Conservation (phyloP, 2,113 vertebrate genomes). For the Verasper variegatus region DNA sequence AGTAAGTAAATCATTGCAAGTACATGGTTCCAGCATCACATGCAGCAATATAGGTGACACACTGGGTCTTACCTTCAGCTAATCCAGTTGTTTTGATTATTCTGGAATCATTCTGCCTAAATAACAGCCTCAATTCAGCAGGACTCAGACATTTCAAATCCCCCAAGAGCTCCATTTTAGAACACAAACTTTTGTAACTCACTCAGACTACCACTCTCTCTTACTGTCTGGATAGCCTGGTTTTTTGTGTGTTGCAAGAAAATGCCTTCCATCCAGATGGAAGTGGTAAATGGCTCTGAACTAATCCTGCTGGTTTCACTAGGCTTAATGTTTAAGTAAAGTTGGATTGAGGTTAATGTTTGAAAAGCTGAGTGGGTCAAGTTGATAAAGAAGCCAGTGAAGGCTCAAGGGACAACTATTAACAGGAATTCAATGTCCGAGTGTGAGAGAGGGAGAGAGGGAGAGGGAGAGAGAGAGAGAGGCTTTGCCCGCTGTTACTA, state of each 20-base stretch:
- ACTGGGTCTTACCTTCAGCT: slow-evolving; percentile 51
- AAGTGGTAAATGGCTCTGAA: neutral
- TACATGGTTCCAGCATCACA: neutral
- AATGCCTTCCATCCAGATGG: no score
- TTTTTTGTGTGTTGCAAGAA: neutral
- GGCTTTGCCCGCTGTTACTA: no score
- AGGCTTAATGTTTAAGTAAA: no score
- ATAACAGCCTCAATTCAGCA: slow-evolving; percentile 56
- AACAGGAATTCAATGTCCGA: neutral
- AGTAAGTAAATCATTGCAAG: neutral
- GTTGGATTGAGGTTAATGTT: no score
- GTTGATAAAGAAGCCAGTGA: no score
- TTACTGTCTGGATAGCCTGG: neutral
- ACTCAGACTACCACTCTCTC: neutral
- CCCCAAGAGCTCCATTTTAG: slow-evolving; percentile 27
- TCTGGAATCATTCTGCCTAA: slow-evolving; percentile 54
- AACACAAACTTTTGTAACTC: neutral
- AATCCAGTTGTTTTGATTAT: slow-evolving; percentile 62
- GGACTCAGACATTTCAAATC: slow-evolving; percentile 39
- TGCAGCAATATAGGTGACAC: neutral
- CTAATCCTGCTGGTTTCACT: no score
- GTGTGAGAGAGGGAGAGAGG: no score
- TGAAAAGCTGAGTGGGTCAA: no score
- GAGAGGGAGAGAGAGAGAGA: no score
- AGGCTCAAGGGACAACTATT: neutral